Evolutionary conservation across 2,888 invertebrate species (phyloP), one percentile per base, ranked within the genome.

Genomic region (Enchytraeus crypticus): DNA sequence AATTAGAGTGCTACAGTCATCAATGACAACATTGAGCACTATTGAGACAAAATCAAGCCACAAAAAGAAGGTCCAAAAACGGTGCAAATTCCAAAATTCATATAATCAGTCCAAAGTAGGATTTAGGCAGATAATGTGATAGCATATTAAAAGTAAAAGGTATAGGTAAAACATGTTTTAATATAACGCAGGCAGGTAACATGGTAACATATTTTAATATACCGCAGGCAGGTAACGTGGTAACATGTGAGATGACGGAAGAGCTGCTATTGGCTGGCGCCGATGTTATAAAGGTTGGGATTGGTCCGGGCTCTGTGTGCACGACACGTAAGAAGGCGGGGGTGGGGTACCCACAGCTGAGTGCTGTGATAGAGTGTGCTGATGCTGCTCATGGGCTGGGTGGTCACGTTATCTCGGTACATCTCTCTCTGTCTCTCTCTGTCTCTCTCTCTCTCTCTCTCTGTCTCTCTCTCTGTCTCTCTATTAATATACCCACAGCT

Each of bases 161-260:
- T 43, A 11, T 27, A 14, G 43, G 43, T 38, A 38, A 38, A 38
- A 38, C 11, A 38, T 38, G 18, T 38, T 38, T 38, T 18, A 14
- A 38, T 38, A 8, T 5, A n/a, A 51, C 43, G n/a, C 49, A 58
- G 58, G 58, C 62, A 90, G 90, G 92, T n/a, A n/a, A n/a, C n/a
- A n/a, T n/a, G n/a, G n/a, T n/a, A n/a, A n/a, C n/a, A n/a, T n/a
- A n/a, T n/a, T n/a, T n/a, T n/a, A n/a, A n/a, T n/a, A n/a, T n/a
- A n/a, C n/a, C n/a, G n/a, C n/a, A n/a, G n/a, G n/a, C 92, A 61
- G 93, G 93, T 58, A 93, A 93, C 79, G 92, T 93, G 11, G 92
- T 93, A n/a, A 93, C 92, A 0, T 92, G 92, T 5, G 92, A 93
- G 82, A 92, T 93, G 92, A 92, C 92, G 0, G 92, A 93, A 80